Base-by-base conservation (phyloP, 2,888 invertebrate species). In the Epinotia brunnichana region DNA sequence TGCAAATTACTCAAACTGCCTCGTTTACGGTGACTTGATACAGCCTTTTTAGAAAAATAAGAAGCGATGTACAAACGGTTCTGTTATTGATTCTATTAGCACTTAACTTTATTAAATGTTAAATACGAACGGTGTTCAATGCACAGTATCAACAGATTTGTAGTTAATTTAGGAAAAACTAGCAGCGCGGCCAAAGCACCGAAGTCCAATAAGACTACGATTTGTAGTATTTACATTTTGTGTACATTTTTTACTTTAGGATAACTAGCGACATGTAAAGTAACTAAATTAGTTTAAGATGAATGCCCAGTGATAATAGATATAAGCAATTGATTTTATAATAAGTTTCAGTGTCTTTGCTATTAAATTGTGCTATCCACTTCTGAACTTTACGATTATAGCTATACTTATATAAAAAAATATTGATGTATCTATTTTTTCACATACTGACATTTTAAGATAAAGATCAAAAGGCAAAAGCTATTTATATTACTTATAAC, bases 231-330 rank as follows among this genome's bases (percentile, higher is more conserved):
- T 87, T 90, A 90, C 85, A 87, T 84, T 84, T 82, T 81, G 79
- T 91, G 90, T 91, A 91, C 81, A 89, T 87, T 83, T 83, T 72
- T 66, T 64, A 84, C 80, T 83, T 76, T 81, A 81, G 80, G 80
- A 74, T 81, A 81, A 74, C 63, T 78, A 79, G 77, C 82, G 80
- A 82, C 79, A 77, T 88, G 86, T 86, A 87, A 82, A 86, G 82
- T 61, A 72, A 56, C 82, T 29, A 29, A 7, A 24, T n/a, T 87
- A 88, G 82, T 79, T 80, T 85, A 90, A 87, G 85, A 78, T 80
- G 82, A 90, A 91, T 89, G 87, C 90, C 91, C 89, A 91, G 93
- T 93, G 93, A 93, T 93, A 93, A 84, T 93, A 93, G 92, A 82
- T 80, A 82, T 93, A 93, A 92, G 92, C 80, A 82, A 87, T 89